Conservation (phyloP, 2,797 vertebrate species). For the Buphagus erythrorhynchus region DNA sequence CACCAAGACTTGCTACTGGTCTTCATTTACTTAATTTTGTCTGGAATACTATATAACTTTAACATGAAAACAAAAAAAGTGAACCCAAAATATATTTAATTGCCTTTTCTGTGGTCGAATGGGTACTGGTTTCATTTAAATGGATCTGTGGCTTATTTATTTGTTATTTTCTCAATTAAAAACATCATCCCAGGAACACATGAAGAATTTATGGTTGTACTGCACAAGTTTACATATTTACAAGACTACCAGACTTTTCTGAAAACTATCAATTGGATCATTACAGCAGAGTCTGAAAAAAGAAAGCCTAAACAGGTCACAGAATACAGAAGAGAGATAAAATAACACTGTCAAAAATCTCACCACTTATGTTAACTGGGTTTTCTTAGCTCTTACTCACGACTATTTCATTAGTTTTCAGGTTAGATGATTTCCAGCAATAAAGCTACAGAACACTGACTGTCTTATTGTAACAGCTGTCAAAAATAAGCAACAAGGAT, state of each 20-base stretch:
- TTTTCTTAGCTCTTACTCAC: not conserved
- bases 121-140: not conserved
- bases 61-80: not conserved
- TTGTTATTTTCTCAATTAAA: not conserved
- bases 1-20: not conserved
- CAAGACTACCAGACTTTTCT: not conserved
- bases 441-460: not conserved
- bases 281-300: not conserved
- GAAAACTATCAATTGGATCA: not conserved
- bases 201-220: not conserved
- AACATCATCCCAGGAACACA: not conserved
- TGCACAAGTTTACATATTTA: not conserved
- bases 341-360: not conserved
- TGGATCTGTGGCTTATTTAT: not conserved
- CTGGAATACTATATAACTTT: not conserved
- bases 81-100: not conserved
- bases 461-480: not conserved
- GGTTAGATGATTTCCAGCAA: not conserved
- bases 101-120: not conserved
- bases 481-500: not conserved
- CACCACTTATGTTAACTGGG: not conserved
- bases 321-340: not conserved
- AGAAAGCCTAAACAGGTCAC: not conserved
- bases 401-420: not conserved
- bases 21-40: not conserved